Evolutionary conservation across 2,113 vertebrate species (phyloP).

Genomic region (human (Homo sapiens)): GRCh38 chr3:196487501-196488000

Average conservation of each 20-base stretch:
- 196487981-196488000: neutral
- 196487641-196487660: neutral
- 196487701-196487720: neutral
- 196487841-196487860: neutral
- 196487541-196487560: conserved; percentile 90
- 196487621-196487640: neutral
- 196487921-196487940: neutral
- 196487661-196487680: neutral
- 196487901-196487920: neutral
- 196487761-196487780: neutral
- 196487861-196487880: neutral
- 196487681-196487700: neutral
- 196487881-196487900: neutral
- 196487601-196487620: conserved; percentile 8
- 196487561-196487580: conserved; percentile 91
- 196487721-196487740: neutral
- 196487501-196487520: conserved; percentile 89
- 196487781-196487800: neutral
- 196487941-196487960: neutral
- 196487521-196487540: conserved; percentile 92
- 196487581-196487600: conserved; percentile 27
- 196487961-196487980: neutral
- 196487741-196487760: neutral
- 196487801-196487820: neutral
- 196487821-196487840: neutral